Percentiles rank a stretch among this genome's conserved stretches.
Conservation (phyloP, 2,888 invertebrate species). For the Limnephilus rhombicus region DNA sequence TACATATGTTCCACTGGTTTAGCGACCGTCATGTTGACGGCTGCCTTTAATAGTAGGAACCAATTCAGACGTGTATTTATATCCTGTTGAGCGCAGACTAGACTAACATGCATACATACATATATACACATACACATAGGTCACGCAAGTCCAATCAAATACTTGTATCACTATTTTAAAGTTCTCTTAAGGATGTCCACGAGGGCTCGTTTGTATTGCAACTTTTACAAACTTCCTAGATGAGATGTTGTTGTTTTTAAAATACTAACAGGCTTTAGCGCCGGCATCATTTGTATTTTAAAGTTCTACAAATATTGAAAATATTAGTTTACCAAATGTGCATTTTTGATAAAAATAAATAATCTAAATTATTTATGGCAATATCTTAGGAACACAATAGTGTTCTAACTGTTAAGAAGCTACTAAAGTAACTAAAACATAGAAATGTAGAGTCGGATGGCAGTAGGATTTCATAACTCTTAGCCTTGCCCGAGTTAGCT, state of each 20-base stretch:
- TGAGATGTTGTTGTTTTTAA: background rate
- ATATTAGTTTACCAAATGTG: constrained; percentile 27
- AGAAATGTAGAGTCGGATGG: constrained; percentile 10
- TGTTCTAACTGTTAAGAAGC: constrained; percentile 19
- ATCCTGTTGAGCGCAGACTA: background rate
- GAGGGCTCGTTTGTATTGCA: background rate
- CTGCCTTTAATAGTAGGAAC: background rate
- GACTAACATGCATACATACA: background rate
- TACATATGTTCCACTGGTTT: background rate
- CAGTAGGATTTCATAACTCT: constrained; percentile 5
- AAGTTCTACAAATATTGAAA: background rate
- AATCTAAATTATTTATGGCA: constrained; percentile 26
- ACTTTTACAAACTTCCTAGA: background rate
- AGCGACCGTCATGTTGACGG: background rate
- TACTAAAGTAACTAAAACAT: constrained; percentile 22
- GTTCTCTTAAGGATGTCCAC: background rate
- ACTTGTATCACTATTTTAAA: background rate
- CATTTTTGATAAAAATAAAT: constrained; percentile 15
- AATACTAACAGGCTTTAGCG: background rate
- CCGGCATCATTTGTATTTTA: background rate
- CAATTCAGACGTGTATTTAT: background rate
- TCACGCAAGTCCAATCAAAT: background rate
- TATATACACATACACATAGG: background rate
- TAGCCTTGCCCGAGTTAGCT: constrained; percentile 19
- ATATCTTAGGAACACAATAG: constrained; percentile 8